These are phyloP conservation scores for Cossypha niveicapilla DNA, from an alignment of 2,797 vertebrate genomes.

Conservation along the genomic window DNA sequence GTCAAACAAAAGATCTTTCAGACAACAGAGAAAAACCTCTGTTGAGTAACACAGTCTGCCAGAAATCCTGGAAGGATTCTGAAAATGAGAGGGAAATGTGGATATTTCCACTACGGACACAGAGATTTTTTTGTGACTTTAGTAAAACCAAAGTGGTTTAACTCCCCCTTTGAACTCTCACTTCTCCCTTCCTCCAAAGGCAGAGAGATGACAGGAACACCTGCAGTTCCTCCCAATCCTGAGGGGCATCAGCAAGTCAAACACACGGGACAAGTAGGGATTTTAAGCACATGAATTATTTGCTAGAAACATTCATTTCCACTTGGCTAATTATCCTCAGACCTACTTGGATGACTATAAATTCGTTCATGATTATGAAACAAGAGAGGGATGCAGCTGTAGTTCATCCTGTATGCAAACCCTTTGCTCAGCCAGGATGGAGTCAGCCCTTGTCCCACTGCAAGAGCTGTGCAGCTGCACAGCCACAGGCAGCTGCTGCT, in stretches of 20 bases:
- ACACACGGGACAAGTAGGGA: background rate
- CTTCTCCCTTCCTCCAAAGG: background rate
- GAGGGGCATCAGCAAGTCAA: background rate
- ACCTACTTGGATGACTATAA: background rate
- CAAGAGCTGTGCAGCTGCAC: constrained; percentile 20
- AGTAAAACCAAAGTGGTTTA: background rate
- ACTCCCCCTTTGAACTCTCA: background rate
- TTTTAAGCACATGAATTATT: constrained; percentile 18
- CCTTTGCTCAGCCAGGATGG: background rate
- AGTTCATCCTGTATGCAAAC: background rate
- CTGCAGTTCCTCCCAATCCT: background rate
- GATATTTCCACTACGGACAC: background rate
- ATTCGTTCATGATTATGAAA: background rate
- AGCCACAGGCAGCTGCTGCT: background rate
- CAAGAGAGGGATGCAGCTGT: constrained; percentile 1
- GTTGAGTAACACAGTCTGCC: background rate
- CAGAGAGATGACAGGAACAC: background rate
- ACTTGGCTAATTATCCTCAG: background rate
- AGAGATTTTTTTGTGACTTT: background rate
- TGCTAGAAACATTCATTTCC: background rate
- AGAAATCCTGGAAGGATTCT: background rate
- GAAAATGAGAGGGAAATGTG: background rate
- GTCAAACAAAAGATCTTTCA: background rate
- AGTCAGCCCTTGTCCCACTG: background rate
- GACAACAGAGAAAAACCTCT: background rate